Base-by-base conservation (phyloP, 1,140 invertebrate genomes). In the Drosophila aff. region DNA sequence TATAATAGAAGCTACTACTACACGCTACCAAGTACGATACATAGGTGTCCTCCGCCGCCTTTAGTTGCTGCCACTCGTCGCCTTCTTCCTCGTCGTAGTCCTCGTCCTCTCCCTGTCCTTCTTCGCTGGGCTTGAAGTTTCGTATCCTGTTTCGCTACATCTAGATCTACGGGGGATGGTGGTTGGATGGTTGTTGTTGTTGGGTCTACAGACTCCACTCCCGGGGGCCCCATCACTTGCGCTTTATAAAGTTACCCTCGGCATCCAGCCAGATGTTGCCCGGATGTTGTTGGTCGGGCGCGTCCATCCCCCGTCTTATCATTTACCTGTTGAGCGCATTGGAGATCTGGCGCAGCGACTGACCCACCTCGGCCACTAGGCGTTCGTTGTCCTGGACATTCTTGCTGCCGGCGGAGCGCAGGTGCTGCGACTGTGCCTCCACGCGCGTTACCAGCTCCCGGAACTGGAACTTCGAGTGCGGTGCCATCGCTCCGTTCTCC, bases 401-500 rank as follows among this genome's bases (percentile, higher is more conserved):
- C 82, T 95, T 93, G 58, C 95, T 95, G 53, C 96, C 96, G 7
- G 96, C 95, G 3, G 96, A 96, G 49, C 96, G 94, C 61, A 98
- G 86, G 79, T 95, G 95, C 73, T 96, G 94, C 23, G 96, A 96
- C 91, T 98, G 96, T 3, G 94, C 94, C 91, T 98, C 97, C 26
- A 99, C 94, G 10, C 96, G 94, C 0, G 96, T 95, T 5, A 98
- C 95, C 60, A 98, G 94, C 91, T 98, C 97, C 11, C 97, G 96
- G 83, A 98, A 96, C 79, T 98, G 97, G 92, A 99, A 98, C 64
- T 98, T 96, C 31, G 96, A 95, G 87, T 97, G 97, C 18, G 97
- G 96, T 21, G 97, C 96, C 73, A 97, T 96, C 4, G 96, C 95
- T 38, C 94, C 94, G 69, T 96, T 96, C 66, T 94, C 94, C 2